Base-by-base conservation (phyloP, 2,888 invertebrate species). In the Epirrhoe tristata region DNA sequence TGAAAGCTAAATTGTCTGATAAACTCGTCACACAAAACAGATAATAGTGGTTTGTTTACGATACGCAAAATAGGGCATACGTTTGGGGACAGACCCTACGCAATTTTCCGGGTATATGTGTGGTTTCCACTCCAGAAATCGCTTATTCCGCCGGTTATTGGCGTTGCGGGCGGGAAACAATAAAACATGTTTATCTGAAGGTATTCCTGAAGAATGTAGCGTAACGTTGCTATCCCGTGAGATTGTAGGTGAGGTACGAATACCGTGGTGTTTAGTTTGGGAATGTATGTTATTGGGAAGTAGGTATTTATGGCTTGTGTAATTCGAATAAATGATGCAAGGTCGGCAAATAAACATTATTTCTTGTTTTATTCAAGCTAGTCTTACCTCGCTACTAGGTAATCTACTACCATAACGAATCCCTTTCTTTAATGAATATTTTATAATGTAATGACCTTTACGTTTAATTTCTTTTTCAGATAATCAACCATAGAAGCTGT, bases 101-200 rank as follows among this genome's bases (percentile, higher is more conserved):
- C 59, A 64, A 69, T 69, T 65, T 67, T 66, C 69, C 32, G 70
- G 69, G 70, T 14, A 69, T 65, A 55, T 68, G 50, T 66, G 68
- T 63, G 67, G 65, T 69, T 63, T 69, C 66, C 66, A 67, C 69
- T 72, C 51, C 57, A 69, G 69, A 72, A 73, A 72, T 68, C 67
- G 70, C 67, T 70, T 73, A 70, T 46, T 60, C 61, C 64, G 32
- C 57, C 70, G 67, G 64, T 73, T 73, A 71, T 72, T 69, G 70
- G 58, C 50, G 54, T 58, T 63, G 72, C 64, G 24, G 63, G 50
- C 48, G 60, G 51, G 54, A 53, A 64, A 67, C 69, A 69, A 67
- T 72, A 68, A 63, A 58, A 71, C 62, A 65, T 66, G 62, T 65
- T 64, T 65, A 65, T 58, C 36, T 53, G 24, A 16, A 43, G 39